phyloP scores from a whole-genome alignment of 2,888 invertebrate species.

The Oscheius sp. region DNA sequence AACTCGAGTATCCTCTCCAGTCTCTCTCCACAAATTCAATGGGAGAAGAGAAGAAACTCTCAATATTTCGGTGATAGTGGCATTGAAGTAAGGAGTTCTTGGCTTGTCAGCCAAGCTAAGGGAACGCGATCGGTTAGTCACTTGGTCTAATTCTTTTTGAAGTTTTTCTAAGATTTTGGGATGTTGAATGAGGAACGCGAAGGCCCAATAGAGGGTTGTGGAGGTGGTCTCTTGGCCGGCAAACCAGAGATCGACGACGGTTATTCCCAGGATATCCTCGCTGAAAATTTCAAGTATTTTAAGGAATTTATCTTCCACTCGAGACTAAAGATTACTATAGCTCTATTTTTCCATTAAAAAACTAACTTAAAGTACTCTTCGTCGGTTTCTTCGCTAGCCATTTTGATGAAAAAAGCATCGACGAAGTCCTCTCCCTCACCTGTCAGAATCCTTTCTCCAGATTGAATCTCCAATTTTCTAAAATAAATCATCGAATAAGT shows the following conservation, averaged over 20 bases:
- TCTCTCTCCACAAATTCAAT: slow-evolving; percentile 5
- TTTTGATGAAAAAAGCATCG: slow-evolving; percentile 5
- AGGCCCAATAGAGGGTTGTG: slow-evolving; percentile 47
- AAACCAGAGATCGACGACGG: slow-evolving; percentile 48
- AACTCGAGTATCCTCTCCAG: slow-evolving; percentile 31
- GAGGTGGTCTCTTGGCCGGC: slow-evolving; percentile 57
- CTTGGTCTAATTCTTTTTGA: slow-evolving; percentile 19
- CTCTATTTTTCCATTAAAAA: neutral
- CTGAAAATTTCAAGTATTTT: slow-evolving; percentile 2
- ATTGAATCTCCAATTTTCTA: slow-evolving; percentile 1
- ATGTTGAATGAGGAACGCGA: slow-evolving; percentile 40
- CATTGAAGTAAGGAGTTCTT: slow-evolving; percentile 20
- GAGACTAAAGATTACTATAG: neutral
- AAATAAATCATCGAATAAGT: neutral
- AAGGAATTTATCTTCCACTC: slow-evolving; percentile 30
- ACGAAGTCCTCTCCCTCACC: slow-evolving; percentile 25
- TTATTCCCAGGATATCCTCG: slow-evolving; percentile 1
- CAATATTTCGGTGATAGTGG: slow-evolving; percentile 13
- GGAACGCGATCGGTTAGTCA: neutral
- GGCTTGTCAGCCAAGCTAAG: slow-evolving; percentile 2
- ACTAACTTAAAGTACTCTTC: slow-evolving; percentile 8
- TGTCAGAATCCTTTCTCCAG: neutral
- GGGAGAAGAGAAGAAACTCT: slow-evolving; percentile 8
- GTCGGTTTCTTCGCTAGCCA: slow-evolving; percentile 4
- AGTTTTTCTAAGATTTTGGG: too few species aligned